Base-by-base conservation (phyloP, 2,113 vertebrate genomes). In the Sander lucioperca region DNA sequence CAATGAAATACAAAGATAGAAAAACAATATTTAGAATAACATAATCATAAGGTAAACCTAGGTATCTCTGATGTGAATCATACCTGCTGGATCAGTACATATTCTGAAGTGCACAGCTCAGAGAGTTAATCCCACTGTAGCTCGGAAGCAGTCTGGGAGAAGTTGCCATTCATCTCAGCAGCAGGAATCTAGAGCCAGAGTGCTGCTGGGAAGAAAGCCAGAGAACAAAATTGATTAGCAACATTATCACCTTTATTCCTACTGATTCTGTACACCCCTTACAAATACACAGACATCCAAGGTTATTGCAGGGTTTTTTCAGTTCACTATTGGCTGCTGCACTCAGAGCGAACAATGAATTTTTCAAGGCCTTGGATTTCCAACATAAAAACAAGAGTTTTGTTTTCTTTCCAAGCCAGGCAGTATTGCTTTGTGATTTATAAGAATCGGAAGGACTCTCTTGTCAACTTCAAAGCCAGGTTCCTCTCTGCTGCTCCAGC, bases 161-260 rank as follows among this genome's bases (percentile, higher is more conserved):
- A 66, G 9, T 39, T 51, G 12, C 21, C 43, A 21, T 53, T 78
- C 25, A 33, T 69, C 57, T 69, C 30, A 68, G 33, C 66, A 72
- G 77, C 77, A 75, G 56, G 65, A 58, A 81, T 56, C 56, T 54
- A 54, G 51, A 72, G 77, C 36, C 51, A 43, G 67, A 72, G 53
- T 2, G 14, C 63, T 77, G 80, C 80, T 81, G 81, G 87, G 81
- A 70, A 62, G 5, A 15, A 57, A 80, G 79, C 74, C 82, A 82
- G 77, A 70, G 64, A 82, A 67, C 59, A 75, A 15, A 82, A 83
- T 66, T 77, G 80, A 90, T 91, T 74, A 86, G 54, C 51, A 89
- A 78, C 81, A 89, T 90, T 84, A 88, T 90, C 86, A 69, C 85
- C 75, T 81, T 65, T 43, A 48, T 64, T 80, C 64, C 56, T 3